These are phyloP conservation scores for Anser cygnoides DNA, from an alignment of 2,113 vertebrate species.

Conservation along the genomic window DNA sequence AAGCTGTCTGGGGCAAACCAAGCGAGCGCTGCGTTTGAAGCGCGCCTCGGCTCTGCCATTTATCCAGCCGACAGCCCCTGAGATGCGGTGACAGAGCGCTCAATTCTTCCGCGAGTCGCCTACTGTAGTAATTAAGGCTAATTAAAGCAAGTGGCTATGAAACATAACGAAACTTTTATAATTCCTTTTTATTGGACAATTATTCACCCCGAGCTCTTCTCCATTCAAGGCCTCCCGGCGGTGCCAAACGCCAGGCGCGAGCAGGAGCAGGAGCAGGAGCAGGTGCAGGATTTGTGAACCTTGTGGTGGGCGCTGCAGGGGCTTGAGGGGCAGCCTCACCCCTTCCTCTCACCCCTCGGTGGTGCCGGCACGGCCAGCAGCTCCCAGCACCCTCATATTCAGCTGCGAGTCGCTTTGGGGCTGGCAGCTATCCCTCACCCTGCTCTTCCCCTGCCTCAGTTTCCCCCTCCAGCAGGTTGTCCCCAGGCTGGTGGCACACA, in stretches of 20 bases:
- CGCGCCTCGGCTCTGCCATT: background rate
- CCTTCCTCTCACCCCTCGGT: background rate
- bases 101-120: background rate
- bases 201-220: background rate
- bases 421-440: fast-evolving
- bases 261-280: fast-evolving
- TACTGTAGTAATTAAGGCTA: constrained; percentile 54
- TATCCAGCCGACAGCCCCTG: background rate
- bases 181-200: background rate
- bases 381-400: background rate
- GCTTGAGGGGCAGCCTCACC: background rate
- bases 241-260: fast-evolving
- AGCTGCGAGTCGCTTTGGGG: fast-evolving
- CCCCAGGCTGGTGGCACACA: fast-evolving
- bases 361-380: background rate
- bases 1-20: background rate
- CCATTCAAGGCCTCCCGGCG: background rate
- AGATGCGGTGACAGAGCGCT: background rate
- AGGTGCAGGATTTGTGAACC: fast-evolving
- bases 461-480: background rate
- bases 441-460: background rate
- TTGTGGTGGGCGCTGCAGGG: background rate
- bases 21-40: background rate
- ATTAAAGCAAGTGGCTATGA: constrained; percentile 42
- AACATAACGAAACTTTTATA: background rate